Base-by-base conservation (phyloP, 2,888 invertebrate species). In the Troglohyphantes excavatus region DNA sequence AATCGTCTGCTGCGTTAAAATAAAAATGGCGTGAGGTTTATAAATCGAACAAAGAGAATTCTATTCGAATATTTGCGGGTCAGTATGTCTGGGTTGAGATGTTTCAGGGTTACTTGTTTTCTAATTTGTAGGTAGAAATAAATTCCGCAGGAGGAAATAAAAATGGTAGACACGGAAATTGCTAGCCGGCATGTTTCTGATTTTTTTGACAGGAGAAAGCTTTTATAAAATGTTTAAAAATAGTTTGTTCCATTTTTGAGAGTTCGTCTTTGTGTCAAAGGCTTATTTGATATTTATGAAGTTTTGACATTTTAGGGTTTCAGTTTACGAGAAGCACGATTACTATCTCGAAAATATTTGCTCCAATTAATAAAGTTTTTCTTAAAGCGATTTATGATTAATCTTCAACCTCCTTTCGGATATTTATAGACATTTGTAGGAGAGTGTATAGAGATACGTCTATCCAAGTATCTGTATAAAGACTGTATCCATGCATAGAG, bases 31-130 rank as follows among this genome's bases (percentile, higher is more conserved):
- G 46, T 68, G 53, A 29, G 81, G 68, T 81, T 68, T 19, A 21
- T 68, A 68, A 53, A 68, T 68, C 21, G 27, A 53, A 81, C 46
- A 68, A 19, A 68, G 23, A 26, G 63, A 39, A 63, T 11, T 27
- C 53, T 81, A 46, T 29, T 68, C 21, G 1, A 68, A 43, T 53
- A 68, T 53, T 81, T 81, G 19, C 68, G 53, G 81, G 81, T 81
- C 81, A 81, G 81, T 68, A 23, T 81, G 68, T 68, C 81, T 81
- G 27, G 81, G 79, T 27, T 67, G 46, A 43, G 26, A 17, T 11
- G 79, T 79, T 67, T 67, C 67, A 67, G 33, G 46, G n/a, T 79
- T 46, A 65, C 39, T 23, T n/a, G 43, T 2, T n/a, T n/a, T 46
- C 19, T 21, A n/a, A 21, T 33, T 61, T 29, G 27, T 19, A 17